Evolutionary conservation across 2,888 invertebrate genomes (phyloP).

Genomic region (Synanthedon vespiformis): DNA sequence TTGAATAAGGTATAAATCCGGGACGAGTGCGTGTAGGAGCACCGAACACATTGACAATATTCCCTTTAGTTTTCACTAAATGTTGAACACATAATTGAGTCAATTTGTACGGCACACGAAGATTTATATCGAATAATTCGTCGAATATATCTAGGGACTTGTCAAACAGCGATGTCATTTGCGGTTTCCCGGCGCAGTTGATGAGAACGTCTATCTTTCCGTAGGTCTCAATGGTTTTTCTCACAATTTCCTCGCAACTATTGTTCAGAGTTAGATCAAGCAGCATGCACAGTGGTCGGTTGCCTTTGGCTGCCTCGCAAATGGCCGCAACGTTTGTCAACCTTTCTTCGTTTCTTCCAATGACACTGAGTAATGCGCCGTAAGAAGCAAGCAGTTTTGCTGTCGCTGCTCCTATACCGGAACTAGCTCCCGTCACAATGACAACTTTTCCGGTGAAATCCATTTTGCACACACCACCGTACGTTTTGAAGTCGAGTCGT

Average conservation of each 20-base stretch:
- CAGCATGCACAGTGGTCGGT: slow-evolving; percentile 27
- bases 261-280: slow-evolving; percentile 28
- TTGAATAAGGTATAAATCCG: slow-evolving; percentile 31
- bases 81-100: slow-evolving; percentile 35
- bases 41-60: slow-evolving; percentile 37
- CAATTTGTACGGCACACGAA: slow-evolving; percentile 37
- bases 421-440: slow-evolving; percentile 42
- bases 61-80: slow-evolving; percentile 34
- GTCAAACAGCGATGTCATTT: slow-evolving; percentile 35
- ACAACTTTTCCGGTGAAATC: slow-evolving; percentile 37
- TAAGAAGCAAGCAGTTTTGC: slow-evolving; percentile 35
- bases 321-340: slow-evolving; percentile 24
- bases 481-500: background rate
- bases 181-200: slow-evolving; percentile 37
- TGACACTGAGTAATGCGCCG: slow-evolving; percentile 29
- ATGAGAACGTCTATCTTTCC: slow-evolving; percentile 32
- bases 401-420: slow-evolving; percentile 43
- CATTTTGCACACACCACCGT: slow-evolving; percentile 12
- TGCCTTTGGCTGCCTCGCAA: slow-evolving; percentile 25
- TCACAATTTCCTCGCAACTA: slow-evolving; percentile 33
- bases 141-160: slow-evolving; percentile 34
- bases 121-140: slow-evolving; percentile 32
- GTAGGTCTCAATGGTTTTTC: slow-evolving; percentile 30
- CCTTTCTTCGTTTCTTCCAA: slow-evolving; percentile 35
- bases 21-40: slow-evolving; percentile 29